phyloP scores from a whole-genome alignment of 2,113 vertebrate species.

The Cinclus cinclus region DNA sequence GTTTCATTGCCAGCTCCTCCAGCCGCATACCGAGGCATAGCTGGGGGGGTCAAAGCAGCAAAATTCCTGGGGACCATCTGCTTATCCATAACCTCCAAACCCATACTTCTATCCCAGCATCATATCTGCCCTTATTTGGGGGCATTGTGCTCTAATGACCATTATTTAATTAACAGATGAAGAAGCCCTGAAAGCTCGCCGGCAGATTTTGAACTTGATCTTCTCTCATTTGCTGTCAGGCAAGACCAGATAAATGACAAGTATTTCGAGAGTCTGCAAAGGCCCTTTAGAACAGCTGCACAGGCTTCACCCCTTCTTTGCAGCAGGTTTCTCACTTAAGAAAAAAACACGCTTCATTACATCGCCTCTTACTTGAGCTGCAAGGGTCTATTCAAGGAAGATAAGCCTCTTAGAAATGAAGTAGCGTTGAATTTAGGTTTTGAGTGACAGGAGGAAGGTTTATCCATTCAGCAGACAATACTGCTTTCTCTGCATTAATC shows the following conservation, averaged over 20 bases:
- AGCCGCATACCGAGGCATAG: conserved; percentile 47
- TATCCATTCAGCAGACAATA: conserved; percentile 99
- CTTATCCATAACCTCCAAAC: conserved; percentile 60
- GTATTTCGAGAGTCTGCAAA: conserved; percentile 86
- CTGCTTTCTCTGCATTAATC: conserved; percentile 99
- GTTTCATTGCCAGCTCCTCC: conserved; percentile 50
- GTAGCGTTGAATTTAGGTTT: conserved; percentile 98
- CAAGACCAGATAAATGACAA: conserved; percentile 96
- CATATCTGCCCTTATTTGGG: conserved; percentile 26
- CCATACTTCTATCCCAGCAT: conserved; percentile 47
- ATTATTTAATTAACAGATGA: conserved; percentile 84
- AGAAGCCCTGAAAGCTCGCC: conserved; percentile 75
- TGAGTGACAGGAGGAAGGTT: conserved; percentile 99
- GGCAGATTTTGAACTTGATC: conserved; percentile 85
- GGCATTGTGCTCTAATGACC: conserved; percentile 72
- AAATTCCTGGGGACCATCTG: conserved; percentile 67
- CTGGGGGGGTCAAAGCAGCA: conserved; percentile 33
- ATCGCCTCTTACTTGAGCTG: conserved; percentile 98
- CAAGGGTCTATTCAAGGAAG: conserved; percentile 99
- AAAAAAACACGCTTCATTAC: conserved; percentile 99
- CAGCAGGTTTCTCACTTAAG: conserved; percentile 98
- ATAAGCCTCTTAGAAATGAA: conserved; percentile 99
- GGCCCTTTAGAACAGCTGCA: conserved; percentile 92
- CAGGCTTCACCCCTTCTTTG: conserved; percentile 85
- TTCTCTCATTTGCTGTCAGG: conserved; percentile 86